Evolutionary conservation across 2,888 invertebrate species (phyloP).

Genomic region (Leucoma salicis): DNA sequence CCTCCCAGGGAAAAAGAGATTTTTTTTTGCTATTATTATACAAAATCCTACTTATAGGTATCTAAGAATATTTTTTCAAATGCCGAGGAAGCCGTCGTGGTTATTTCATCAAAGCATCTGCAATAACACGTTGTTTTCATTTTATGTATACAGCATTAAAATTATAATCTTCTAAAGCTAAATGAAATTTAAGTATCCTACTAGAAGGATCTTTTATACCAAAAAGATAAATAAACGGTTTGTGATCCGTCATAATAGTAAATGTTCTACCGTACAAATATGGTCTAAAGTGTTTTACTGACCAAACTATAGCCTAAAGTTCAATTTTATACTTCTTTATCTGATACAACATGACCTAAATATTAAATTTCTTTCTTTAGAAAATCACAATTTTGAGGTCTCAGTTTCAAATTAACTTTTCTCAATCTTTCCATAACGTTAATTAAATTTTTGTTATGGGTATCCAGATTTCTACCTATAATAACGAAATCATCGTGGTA

Average conservation of each 20-base stretch:
- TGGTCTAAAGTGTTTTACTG: constrained; percentile 3
- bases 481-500: no score
- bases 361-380: background rate
- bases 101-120: constrained; percentile 1
- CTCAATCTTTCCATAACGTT: constrained; percentile 1
- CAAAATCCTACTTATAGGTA: constrained; percentile 5
- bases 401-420: no score
- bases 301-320: background rate
- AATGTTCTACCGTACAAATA: constrained; percentile 7
- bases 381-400: no score
- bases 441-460: constrained; percentile 2
- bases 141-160: background rate
- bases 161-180: constrained; percentile 1
- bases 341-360: background rate
- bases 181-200: constrained; percentile 1
- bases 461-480: background rate
- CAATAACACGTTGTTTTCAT: background rate
- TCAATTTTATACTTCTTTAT: constrained; percentile 5
- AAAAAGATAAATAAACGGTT: constrained; percentile 2
- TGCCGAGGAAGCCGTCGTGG: no score
- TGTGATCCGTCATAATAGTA: constrained; percentile 10
- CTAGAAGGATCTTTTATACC: constrained; percentile 4
- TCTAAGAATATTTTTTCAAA: constrained; percentile 11
- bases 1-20: no score
- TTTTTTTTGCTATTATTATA: background rate